A percentile compares a stretch with the other conserved stretches of the same genome.
Evolutionary conservation across 1,140 invertebrate species (phyloP).

Genomic region (Spodoptera litura): DNA sequence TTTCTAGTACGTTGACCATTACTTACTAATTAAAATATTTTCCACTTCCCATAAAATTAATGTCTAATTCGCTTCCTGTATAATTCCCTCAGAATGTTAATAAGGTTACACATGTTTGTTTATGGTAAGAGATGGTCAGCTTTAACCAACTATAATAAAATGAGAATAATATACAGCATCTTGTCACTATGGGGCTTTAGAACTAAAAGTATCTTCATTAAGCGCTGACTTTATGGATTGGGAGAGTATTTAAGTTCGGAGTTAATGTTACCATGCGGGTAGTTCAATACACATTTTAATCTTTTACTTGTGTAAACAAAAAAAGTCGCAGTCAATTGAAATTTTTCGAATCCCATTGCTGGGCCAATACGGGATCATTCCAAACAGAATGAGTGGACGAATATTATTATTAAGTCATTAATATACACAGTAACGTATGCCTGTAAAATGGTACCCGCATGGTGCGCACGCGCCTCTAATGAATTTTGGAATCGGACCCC

Average conservation of each 20-base stretch:
- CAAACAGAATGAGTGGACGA: constrained; percentile 41
- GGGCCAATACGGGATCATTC: constrained; percentile 66
- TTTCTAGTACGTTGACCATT: background rate
- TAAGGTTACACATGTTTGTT: background rate
- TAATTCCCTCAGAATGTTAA: constrained; percentile 10
- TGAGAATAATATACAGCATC: constrained; percentile 6
- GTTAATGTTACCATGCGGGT: constrained; percentile 43
- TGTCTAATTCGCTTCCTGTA: constrained; percentile 4
- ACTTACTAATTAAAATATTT: background rate
- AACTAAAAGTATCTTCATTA: constrained; percentile 16
- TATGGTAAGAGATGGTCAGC: background rate
- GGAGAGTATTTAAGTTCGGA: constrained; percentile 39
- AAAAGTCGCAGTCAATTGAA: constrained; percentile 43
- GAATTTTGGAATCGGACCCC: constrained; percentile 47
- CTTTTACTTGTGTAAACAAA: constrained; percentile 37
- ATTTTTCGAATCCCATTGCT: constrained; percentile 18
- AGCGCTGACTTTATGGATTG: constrained; percentile 24
- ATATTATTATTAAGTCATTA: constrained; percentile 47
- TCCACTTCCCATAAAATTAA: constrained; percentile 3
- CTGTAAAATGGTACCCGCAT: constrained; percentile 69
- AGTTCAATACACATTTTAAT: constrained; percentile 47
- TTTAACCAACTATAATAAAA: constrained; percentile 1
- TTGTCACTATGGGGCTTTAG: background rate
- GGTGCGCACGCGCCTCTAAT: constrained; percentile 57
- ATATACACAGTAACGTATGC: constrained; percentile 49